Conservation (phyloP, 2,888 invertebrate genomes). For the Epinotia bilunana region DNA sequence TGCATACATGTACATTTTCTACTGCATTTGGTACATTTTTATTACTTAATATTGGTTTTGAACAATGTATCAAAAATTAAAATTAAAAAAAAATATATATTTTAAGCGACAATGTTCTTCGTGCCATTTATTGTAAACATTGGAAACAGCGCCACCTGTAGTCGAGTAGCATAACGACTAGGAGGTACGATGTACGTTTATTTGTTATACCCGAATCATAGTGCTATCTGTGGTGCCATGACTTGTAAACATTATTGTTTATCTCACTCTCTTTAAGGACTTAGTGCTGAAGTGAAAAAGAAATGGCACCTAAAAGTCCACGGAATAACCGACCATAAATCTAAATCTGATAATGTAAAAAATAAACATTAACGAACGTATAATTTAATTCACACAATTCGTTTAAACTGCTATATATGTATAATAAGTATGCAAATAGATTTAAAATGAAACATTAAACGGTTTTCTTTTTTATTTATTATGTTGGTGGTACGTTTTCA, state of each 20-base stretch:
- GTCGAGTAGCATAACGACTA: constrained; percentile 1
- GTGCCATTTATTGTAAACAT: not conserved
- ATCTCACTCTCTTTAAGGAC: not conserved
- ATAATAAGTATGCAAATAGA: too few species aligned
- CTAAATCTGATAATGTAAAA: not conserved
- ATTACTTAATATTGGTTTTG: too few species aligned
- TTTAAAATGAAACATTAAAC: not conserved
- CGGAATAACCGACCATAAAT: constrained; percentile 18
- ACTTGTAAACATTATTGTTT: not conserved
- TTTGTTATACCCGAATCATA: too few species aligned
- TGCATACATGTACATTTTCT: too few species aligned
- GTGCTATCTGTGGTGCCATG: not conserved
- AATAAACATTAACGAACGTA: not conserved
- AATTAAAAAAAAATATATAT: too few species aligned
- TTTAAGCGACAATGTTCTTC: not conserved
- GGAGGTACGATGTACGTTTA: too few species aligned
- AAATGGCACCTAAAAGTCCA: not conserved
- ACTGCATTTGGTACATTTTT: too few species aligned
- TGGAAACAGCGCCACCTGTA: constrained; percentile 5
- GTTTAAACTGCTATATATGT: not conserved
- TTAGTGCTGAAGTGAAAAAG: not conserved
- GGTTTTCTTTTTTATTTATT: not conserved
- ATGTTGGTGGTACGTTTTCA: not conserved
- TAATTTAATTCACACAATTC: not conserved
- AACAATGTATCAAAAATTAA: too few species aligned